Conservation (phyloP, 1,140 invertebrate species). For the Aricia agestis region DNA sequence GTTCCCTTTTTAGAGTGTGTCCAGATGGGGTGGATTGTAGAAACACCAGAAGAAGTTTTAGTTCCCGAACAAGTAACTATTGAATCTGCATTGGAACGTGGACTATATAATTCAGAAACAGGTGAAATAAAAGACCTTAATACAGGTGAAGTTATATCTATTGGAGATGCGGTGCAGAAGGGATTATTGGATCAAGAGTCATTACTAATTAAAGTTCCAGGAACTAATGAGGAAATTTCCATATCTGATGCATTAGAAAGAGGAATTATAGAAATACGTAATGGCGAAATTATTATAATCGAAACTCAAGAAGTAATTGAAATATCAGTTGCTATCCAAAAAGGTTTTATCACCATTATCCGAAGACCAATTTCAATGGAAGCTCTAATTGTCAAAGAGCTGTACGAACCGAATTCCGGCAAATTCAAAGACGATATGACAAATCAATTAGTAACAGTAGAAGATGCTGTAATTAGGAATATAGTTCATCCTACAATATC, state of each 20-base stretch:
- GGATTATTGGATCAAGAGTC: conserved; percentile 86
- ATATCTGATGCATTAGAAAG: conserved; percentile 86
- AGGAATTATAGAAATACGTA: conserved; percentile 85
- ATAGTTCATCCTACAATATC: conserved; percentile 90
- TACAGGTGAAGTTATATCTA: conserved; percentile 78
- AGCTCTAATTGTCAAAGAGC: conserved; percentile 82
- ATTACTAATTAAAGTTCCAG: conserved; percentile 82
- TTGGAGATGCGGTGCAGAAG: conserved; percentile 83
- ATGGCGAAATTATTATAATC: conserved; percentile 83
- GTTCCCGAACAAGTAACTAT: conserved; percentile 75
- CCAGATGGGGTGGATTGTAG: conserved; percentile 82
- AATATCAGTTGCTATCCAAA: conserved; percentile 82
- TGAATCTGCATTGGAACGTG: conserved; percentile 81
- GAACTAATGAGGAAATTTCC: conserved; percentile 83
- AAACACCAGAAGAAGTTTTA: conserved; percentile 75
- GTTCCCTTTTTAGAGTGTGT: conserved; percentile 92
- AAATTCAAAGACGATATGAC: conserved; percentile 84
- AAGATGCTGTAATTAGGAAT: conserved; percentile 86
- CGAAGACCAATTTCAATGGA: conserved; percentile 86
- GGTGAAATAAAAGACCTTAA: conserved; percentile 81
- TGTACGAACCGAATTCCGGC: conserved; percentile 84
- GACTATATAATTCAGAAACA: conserved; percentile 79
- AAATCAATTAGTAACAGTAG: conserved; percentile 82
- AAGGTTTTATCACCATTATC: conserved; percentile 81
- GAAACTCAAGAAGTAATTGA: conserved; percentile 82